Percentiles rank a stretch among this genome's conserved stretches.
These are phyloP conservation scores for Endomychus coccineus DNA, from an alignment of 2,888 invertebrate genomes.

Conservation along the genomic window DNA sequence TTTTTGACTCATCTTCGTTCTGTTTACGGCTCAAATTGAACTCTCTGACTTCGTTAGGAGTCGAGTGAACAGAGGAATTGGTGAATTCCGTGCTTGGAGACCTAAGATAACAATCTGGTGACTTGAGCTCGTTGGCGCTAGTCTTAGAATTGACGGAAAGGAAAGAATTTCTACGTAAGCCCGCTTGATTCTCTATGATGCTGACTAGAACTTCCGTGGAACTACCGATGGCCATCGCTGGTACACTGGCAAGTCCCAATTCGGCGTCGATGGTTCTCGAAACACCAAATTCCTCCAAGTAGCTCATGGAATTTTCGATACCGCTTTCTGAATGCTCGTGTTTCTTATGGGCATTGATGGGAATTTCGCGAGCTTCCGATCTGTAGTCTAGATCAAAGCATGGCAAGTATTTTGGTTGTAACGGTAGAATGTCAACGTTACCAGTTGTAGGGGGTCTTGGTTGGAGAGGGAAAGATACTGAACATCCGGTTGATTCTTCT, in stretches of 20 bases:
- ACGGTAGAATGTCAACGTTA: slow-evolving; percentile 59
- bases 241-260: slow-evolving; percentile 31
- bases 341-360: neutral
- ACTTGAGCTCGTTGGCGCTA: slow-evolving; percentile 21
- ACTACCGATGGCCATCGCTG: slow-evolving; percentile 39
- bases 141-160: slow-evolving; percentile 22
- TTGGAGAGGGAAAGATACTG: slow-evolving; percentile 58
- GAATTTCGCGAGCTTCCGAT: slow-evolving; percentile 39
- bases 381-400: slow-evolving; percentile 51
- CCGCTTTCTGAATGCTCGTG: too few relatives aligned
- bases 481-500: too few relatives aligned
- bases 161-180: slow-evolving; percentile 31
- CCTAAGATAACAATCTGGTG: slow-evolving; percentile 33
- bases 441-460: slow-evolving; percentile 62
- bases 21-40: slow-evolving; percentile 5
- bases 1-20: slow-evolving; percentile 7
- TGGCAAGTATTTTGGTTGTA: slow-evolving; percentile 63
- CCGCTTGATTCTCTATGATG: slow-evolving; percentile 38
- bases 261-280: slow-evolving; percentile 24
- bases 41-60: slow-evolving; percentile 11
- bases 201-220: slow-evolving; percentile 39
- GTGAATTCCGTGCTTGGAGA: slow-evolving; percentile 39
- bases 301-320: too few relatives aligned
- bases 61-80: slow-evolving; percentile 26
- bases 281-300: neutral